Evolutionary conservation across 2,113 vertebrate genomes (phyloP), one percentile per base, ranked within the genome.

Genomic region (Carassius auratus): DNA sequence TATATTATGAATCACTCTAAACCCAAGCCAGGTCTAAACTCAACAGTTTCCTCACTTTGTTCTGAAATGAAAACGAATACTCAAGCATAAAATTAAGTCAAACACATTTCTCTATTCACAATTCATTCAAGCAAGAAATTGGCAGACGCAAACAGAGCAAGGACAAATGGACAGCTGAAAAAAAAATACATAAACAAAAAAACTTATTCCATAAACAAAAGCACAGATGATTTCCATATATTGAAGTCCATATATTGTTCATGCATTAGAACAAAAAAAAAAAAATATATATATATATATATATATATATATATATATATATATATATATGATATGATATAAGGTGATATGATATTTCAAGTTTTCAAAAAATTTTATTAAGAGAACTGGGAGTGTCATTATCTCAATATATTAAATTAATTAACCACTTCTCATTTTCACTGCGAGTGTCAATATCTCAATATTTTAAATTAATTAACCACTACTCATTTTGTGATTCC

Each of bases 1-100:
- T 33, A 8, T 42, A 64, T 48, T 48, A 64, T 48, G 36, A 8
- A 80, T 80, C 14, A 48, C 14, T 64, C 13, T 45, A 64, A 55
- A 80, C 14, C n/a, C 78, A 80, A 48, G 21, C 38, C n/a, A 80
- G 14, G 59, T 64, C 26, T 81, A 13, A 52, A 68, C 62, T 81
- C 45, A 55, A 48, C 45, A 52, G 62, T 66, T 50, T 69, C 80
- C 42, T 26, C 48, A 69, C 26, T 36, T 69, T 68, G 9, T 36
- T 52, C 80, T 57, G 50, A 77, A 77, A 77, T 57, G 75, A 77
- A 80, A 48, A 74, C 50, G 45, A 66, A 77, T 12, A 55, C 75
- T 85, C n/a, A 38, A 68, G 21, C 45, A 55, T 85, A 85, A 85
- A 68, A 62, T 75, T 48, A 79, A 52, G 33, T 21, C 68, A 38